Evolutionary conservation across 2,888 invertebrate genomes (phyloP), one percentile per base, ranked within the genome.

Genomic region (Mesoligia furuncula): DNA sequence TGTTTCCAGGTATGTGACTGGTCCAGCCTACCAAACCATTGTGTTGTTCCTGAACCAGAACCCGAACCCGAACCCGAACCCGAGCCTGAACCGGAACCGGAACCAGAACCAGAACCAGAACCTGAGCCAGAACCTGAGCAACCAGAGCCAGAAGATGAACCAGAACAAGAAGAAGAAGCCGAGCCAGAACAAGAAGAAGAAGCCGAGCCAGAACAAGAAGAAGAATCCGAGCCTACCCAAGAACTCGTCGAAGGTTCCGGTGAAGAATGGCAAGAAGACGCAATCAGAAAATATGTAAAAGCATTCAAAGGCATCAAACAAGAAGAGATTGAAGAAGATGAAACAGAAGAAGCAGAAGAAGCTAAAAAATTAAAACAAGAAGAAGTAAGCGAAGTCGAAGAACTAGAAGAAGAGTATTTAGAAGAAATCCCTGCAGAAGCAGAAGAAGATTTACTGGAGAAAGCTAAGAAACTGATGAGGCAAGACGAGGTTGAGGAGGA

Each of bases 1-100:
- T 39, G 0, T 31, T 89, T 88, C 62, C 86, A 96, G 96, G 91
- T 95, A 45, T 96, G 96, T 83, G 96, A 96, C 88, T 92, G 93
- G 90, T 93, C 93, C 24, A 70, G 85, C 7, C 88, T 92, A 64
- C 96, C 96, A 54, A 89, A 81, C 42, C 88, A 88, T 54, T 96
- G 96, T 80, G 65, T 96, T 2, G 92, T 88, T 31, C 90, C 94
- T 8, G 95, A 96, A 79, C 81, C 87, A 0, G 94, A 96, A 85
- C 90, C 94, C 0, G 94, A 97, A 86, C 91, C 94, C 0, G 91
- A 93, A 80, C 88, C 85, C 0, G 90, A 90, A 73, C 92, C 95
- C 0, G 93, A 91, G 64, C 92, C 93, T 0, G 94, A 97, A 84
- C 91, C 94, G 0, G 92, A 93, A 74, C 88, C 85, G n/a, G n/a